phyloP scores from a whole-genome alignment of 1,140 invertebrate species.

The Drosophila ficusphila region DNA sequence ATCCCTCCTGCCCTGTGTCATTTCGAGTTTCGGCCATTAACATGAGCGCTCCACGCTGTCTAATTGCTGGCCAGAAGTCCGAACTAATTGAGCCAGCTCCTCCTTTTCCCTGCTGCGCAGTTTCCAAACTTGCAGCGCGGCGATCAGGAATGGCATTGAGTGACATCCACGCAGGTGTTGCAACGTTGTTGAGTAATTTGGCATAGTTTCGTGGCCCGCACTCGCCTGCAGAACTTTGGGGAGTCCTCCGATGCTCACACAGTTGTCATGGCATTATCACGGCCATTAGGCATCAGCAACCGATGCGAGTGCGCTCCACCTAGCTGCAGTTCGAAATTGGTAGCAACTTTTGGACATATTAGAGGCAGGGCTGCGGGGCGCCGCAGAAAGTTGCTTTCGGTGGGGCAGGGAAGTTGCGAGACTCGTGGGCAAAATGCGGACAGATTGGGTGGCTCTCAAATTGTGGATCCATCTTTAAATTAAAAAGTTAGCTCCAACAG shows the following conservation, averaged over 20 bases:
- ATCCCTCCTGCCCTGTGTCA: neutral
- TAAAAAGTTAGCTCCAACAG: neutral
- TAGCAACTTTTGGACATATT: constrained; percentile 37
- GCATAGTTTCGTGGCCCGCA: constrained; percentile 47
- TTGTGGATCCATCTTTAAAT: constrained; percentile 7
- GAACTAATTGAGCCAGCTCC: constrained; percentile 50
- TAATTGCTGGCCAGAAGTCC: constrained; percentile 51
- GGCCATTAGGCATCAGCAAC: constrained; percentile 42
- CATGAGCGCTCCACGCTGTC: constrained; percentile 8
- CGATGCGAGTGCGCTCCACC: constrained; percentile 24
- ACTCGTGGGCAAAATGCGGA: neutral
- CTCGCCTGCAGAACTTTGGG: constrained; percentile 26
- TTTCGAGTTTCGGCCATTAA: constrained; percentile 39
- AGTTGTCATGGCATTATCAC: constrained; percentile 58
- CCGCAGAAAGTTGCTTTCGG: constrained; percentile 18
- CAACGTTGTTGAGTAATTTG: constrained; percentile 46
- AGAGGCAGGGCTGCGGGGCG: constrained; percentile 9
- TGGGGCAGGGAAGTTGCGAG: neutral
- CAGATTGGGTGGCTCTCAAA: constrained; percentile 7
- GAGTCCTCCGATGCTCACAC: constrained; percentile 25
- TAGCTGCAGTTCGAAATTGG: constrained; percentile 16
- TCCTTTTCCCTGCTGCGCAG: constrained; percentile 5
- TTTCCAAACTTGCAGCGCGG: constrained; percentile 6
- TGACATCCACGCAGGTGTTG: constrained; percentile 34
- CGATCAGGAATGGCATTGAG: neutral